phyloP scores from a whole-genome alignment of 1,140 invertebrate species.

The Drosophila melanogaster region Release_6_plus_ISO1_MT NT_033779.5:5752501-5753000 shows the following conservation, averaged over 20 bases:
- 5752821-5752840: constrained; percentile 36
- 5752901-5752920: constrained; percentile 73
- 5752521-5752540: neutral
- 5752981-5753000: constrained; percentile 66
- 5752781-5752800: neutral
- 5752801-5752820: neutral
- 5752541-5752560: neutral
- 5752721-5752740: constrained; percentile 10
- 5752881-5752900: constrained; percentile 82
- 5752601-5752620: neutral
- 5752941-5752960: neutral
- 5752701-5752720: neutral
- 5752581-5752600: constrained; percentile 3
- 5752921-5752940: constrained; percentile 50
- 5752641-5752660: constrained; percentile 68
- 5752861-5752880: constrained; percentile 81
- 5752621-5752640: constrained; percentile 33
- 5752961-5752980: constrained; percentile 35
- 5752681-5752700: constrained; percentile 18
- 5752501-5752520: neutral
- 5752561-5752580: constrained; percentile 5
- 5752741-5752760: constrained; percentile 24
- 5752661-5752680: constrained; percentile 78
- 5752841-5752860: constrained; percentile 38
- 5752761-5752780: constrained; percentile 21